A percentile compares a stretch with the other conserved stretches of the same genome.
Conservation (phyloP, 64 coral and sea anemone species). For the Stichodactyla helianthus region DNA sequence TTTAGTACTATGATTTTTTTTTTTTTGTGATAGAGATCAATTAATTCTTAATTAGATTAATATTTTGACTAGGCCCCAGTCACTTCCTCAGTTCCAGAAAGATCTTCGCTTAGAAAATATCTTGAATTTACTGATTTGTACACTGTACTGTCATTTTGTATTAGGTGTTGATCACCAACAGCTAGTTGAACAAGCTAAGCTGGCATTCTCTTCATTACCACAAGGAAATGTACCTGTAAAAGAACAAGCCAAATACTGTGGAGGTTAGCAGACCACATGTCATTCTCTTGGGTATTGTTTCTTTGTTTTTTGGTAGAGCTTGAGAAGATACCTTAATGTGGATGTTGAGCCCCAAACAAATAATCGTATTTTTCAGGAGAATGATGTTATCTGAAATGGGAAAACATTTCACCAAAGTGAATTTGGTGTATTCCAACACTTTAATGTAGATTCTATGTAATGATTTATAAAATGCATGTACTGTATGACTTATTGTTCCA, state of each 20-base stretch:
- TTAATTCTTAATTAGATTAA: too few species aligned
- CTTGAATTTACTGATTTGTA: not conserved
- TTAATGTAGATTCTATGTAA: not conserved
- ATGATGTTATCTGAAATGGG: too few species aligned
- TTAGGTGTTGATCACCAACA: constrained; percentile 84
- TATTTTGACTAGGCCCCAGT: too few species aligned
- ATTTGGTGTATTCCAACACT: not conserved
- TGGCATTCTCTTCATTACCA: constrained; percentile 57
- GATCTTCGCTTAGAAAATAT: not conserved
- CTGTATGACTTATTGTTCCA: too few species aligned
- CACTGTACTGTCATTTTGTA: not conserved
- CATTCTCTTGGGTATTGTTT: not conserved
- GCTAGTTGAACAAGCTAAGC: constrained; percentile 72
- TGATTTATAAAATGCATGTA: too few species aligned
- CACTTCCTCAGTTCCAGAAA: too few species aligned
- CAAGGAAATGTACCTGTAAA: constrained; percentile 38
- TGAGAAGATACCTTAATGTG: not conserved
- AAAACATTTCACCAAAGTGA: too few species aligned
- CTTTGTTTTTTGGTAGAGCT: not conserved
- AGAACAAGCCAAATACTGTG: constrained; percentile 79
- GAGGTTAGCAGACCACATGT: constrained; percentile 41
- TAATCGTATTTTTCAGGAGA: too few species aligned
- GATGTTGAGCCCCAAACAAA: too few species aligned
- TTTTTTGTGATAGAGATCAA: too few species aligned
- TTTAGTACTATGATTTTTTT: too few species aligned